Conservation (phyloP, 2,888 invertebrate genomes). For the Ophion costatus region DNA sequence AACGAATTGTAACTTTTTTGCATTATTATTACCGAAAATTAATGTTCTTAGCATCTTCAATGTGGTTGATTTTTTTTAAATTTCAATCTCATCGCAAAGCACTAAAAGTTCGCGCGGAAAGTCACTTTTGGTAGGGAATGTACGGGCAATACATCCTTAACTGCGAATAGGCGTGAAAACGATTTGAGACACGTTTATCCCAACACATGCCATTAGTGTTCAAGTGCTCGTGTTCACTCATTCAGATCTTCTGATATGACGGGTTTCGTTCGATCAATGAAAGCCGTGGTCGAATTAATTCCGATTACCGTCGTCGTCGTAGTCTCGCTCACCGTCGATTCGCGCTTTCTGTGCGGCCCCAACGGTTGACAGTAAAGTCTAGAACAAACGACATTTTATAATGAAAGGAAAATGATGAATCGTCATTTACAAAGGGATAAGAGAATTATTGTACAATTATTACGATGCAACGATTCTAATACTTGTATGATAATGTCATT, state of each 20-base stretch:
- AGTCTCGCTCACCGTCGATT: constrained; percentile 91
- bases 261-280: constrained; percentile 78
- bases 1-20: too few species aligned
- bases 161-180: neutral
- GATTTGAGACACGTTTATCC: neutral
- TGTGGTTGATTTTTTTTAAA: too few species aligned
- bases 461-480: neutral
- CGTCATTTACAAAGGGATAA: neutral
- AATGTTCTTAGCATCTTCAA: too few species aligned
- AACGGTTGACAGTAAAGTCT: constrained; percentile 90
- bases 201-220: neutral
- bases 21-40: too few species aligned
- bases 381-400: constrained; percentile 72
- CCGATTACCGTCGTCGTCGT: constrained; percentile 89
- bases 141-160: too few species aligned
- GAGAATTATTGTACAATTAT: neutral
- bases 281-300: constrained; percentile 77
- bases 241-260: constrained; percentile 77
- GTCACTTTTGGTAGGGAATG: too few species aligned
- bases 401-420: constrained; percentile 24
- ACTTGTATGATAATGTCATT: neutral
- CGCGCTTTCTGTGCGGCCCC: constrained; percentile 88
- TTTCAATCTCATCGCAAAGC: too few species aligned
- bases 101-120: too few species aligned
- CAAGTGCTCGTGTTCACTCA: constrained; percentile 56